A percentile compares a stretch with the other conserved stretches of the same genome.
phyloP scores from a whole-genome alignment of 2,888 invertebrate species.

The Andrena camellia region DNA sequence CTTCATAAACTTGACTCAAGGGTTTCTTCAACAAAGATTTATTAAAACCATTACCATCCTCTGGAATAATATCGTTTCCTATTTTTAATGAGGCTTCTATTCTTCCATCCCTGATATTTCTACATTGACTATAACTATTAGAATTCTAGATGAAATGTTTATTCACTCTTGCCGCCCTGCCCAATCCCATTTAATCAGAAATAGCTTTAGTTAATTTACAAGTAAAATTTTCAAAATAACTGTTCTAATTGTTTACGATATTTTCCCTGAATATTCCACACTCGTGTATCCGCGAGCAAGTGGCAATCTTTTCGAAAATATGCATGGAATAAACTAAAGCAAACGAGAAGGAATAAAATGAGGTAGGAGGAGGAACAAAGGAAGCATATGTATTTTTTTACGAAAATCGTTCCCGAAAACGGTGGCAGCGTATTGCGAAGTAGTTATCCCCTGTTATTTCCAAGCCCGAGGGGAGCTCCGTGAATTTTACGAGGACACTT shows the following conservation, averaged over 20 bases:
- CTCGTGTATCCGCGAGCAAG: no score
- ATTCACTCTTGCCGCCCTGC: no score
- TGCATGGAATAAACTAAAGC: background rate
- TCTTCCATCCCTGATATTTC: background rate
- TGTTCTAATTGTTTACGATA: no score
- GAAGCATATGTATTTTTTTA: background rate
- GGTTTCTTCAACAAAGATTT: constrained; percentile 25
- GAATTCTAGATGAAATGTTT: background rate
- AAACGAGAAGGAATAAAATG: background rate
- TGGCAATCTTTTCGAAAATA: no score
- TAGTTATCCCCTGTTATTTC: background rate
- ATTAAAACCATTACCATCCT: constrained; percentile 2
- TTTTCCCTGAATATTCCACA: no score
- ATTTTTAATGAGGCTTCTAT: background rate
- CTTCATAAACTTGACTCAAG: constrained; percentile 12
- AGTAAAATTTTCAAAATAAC: no score
- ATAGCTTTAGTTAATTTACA: no score
- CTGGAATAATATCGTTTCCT: background rate
- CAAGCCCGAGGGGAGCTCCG: background rate
- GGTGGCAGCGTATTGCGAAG: background rate
- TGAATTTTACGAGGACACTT: constrained; percentile 9
- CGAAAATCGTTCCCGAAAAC: background rate
- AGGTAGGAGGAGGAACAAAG: no score
- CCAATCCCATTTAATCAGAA: no score
- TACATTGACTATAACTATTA: background rate